These are phyloP conservation scores for Drosophila nannoptera DNA, from an alignment of 1,140 invertebrate genomes.

Conservation along the genomic window DNA sequence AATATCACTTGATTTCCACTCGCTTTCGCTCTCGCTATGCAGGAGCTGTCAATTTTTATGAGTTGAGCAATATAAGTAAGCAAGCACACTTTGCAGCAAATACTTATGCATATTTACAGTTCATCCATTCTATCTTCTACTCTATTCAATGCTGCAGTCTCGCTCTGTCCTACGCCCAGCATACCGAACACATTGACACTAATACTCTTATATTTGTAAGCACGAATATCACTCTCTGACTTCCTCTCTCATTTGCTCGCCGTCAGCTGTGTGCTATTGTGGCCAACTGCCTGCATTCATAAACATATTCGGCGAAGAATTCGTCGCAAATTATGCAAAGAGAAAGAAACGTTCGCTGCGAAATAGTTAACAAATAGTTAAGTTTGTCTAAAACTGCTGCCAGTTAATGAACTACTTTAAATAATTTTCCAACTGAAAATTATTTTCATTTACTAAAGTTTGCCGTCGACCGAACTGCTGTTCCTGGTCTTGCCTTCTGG, in stretches of 20 bases:
- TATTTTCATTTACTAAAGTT: conserved; percentile 76
- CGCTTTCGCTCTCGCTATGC: too few species aligned
- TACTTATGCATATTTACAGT: too few species aligned
- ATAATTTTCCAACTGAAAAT: conserved; percentile 74
- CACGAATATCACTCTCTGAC: too few species aligned
- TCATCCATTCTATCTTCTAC: too few species aligned
- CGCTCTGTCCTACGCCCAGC: too few species aligned
- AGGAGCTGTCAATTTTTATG: too few species aligned
- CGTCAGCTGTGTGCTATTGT: neutral
- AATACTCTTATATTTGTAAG: too few species aligned
- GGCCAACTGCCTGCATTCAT: neutral
- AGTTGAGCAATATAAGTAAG: too few species aligned
- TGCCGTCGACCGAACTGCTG: conserved; percentile 37
- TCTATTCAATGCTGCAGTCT: too few species aligned
- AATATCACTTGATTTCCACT: too few species aligned
- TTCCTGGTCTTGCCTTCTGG: neutral
- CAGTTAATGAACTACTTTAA: conserved; percentile 77
- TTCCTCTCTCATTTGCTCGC: neutral
- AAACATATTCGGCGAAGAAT: conserved; percentile 1
- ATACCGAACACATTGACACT: too few species aligned
- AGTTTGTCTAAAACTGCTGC: conserved; percentile 48
- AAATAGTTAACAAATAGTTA: conserved; percentile 48
- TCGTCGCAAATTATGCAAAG: conserved; percentile 13
- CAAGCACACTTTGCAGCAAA: too few species aligned
- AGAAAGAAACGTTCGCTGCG: neutral